Evolutionary conservation across 2,888 invertebrate species (phyloP), one percentile per base, ranked within the genome.

Genomic region (Subacronicta megacephala): DNA sequence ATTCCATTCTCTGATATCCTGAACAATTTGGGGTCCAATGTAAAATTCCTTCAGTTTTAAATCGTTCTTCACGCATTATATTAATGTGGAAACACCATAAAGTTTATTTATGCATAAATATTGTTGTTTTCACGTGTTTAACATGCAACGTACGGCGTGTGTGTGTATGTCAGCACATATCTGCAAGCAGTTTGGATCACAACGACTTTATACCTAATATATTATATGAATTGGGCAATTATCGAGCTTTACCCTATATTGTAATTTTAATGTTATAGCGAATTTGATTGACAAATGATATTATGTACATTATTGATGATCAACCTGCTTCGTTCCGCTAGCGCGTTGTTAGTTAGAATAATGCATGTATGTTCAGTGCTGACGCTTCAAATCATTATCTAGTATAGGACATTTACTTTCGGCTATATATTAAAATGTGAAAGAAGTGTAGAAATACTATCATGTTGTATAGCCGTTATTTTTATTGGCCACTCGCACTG

Each of bases 221-320:
- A 67, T 76, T 76, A 36, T 59, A 57, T 47, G 10, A 62, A 63
- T 73, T 63, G 75, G 62, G 61, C 69, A 76, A 76, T 74, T 74
- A 73, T 70, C 61, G 75, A 74, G 74, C 74, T 74, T 74, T 74
- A 77, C 55, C 47, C 38, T 62, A 16, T 57, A 61, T 59, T 57
- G 70, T 76, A 59, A 75, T 68, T 68, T 59, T 29, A 54, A 55
- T 57, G 55, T 64, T 49, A 43, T 71, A 62, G 52, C 54, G 20
- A 73, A 62, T 54, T 49, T 50, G 59, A 50, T 55, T 49, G 43
- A 40, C 26, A 15, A 45, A 37, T 36, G 20, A 38, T n/a, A 41
- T 37, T n/a, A 41, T 37, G 33, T 35, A 17, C 9, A 20, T 46
- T 16, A 38, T 35, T 17, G 38, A 15, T 35, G 20, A 13, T 1